These are phyloP conservation scores for Calliopum simillimum DNA, from an alignment of 2,888 invertebrate genomes.

Conservation along the genomic window DNA sequence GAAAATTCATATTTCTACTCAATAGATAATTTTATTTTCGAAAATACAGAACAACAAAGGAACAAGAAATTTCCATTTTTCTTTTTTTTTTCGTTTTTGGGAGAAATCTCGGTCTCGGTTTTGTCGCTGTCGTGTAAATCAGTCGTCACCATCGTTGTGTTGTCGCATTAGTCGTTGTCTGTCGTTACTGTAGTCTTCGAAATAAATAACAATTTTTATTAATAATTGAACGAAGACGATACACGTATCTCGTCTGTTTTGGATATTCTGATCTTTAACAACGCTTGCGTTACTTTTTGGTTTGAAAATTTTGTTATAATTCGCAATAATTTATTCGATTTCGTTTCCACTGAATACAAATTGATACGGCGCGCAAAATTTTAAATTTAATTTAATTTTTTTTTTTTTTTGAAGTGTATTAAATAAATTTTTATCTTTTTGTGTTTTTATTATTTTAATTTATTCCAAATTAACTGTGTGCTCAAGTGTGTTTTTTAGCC, in stretches of 20 bases:
- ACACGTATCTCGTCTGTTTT: slow-evolving; percentile 38
- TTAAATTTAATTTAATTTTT: not conserved
- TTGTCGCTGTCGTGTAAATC: slow-evolving; percentile 12
- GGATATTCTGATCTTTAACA: slow-evolving; percentile 36
- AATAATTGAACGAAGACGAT: slow-evolving; percentile 35
- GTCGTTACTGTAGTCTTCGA: slow-evolving; percentile 34
- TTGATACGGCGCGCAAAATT: slow-evolving; percentile 20
- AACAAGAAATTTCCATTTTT: too few relatives aligned
- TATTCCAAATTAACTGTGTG: slow-evolving; percentile 20
- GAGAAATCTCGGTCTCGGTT: slow-evolving; percentile 29
- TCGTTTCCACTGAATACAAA: not conserved
- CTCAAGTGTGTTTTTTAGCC: slow-evolving; percentile 32
- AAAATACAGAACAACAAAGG: too few relatives aligned
- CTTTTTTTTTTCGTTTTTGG: too few relatives aligned
- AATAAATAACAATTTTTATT: slow-evolving; percentile 31
- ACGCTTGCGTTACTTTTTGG: slow-evolving; percentile 17
- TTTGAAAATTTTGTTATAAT: slow-evolving; percentile 23
- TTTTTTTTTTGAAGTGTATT: too few relatives aligned
- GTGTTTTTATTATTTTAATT: not conserved
- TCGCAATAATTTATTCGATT: not conserved
- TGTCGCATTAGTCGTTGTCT: slow-evolving; percentile 32
- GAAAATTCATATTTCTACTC: slow-evolving; percentile 18
- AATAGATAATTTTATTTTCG: too few relatives aligned
- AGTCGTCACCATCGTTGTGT: slow-evolving; percentile 18
- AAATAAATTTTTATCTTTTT: not conserved